Percentiles rank a stretch among this genome's conserved stretches.
Evolutionary conservation across 2,113 vertebrate species (phyloP).

Genomic region (Sorex fumeus): DNA sequence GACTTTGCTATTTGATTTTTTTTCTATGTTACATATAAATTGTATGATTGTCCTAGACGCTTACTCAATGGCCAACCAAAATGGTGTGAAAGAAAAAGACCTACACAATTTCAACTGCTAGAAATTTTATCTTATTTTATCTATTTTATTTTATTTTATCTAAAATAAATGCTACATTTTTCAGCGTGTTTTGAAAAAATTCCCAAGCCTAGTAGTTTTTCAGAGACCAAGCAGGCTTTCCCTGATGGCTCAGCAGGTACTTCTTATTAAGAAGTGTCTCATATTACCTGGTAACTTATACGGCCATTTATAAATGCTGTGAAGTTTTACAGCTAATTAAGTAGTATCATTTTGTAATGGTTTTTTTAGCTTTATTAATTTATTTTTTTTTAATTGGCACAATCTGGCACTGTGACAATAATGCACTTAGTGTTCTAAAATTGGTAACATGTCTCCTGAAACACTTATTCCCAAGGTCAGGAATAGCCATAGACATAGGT

Average conservation of each 20-base stretch:
- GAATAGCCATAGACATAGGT: slow-evolving; percentile 58
- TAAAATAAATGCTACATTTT: neutral
- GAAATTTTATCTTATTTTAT: slow-evolving; percentile 16
- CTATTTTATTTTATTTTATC: slow-evolving; percentile 27
- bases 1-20: too few relatives aligned
- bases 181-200: slow-evolving; percentile 20
- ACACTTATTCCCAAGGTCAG: slow-evolving; percentile 63
- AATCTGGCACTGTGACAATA: slow-evolving; percentile 77
- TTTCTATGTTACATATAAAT: too few relatives aligned
- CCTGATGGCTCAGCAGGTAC: slow-evolving; percentile 68
- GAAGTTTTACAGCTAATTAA: slow-evolving; percentile 82
- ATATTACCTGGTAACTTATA: slow-evolving; percentile 80
- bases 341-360: slow-evolving; percentile 80
- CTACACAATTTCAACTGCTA: too few relatives aligned
- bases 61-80: slow-evolving; percentile 15
- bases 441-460: slow-evolving; percentile 72
- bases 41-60: too few relatives aligned
- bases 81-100: neutral
- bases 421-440: slow-evolving; percentile 84
- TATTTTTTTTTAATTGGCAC: slow-evolving; percentile 74
- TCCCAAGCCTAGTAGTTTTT: slow-evolving; percentile 59
- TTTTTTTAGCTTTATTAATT: slow-evolving; percentile 79
- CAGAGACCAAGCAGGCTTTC: slow-evolving; percentile 49
- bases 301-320: slow-evolving; percentile 78
- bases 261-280: slow-evolving; percentile 64